Percentiles rank a stretch among this genome's conserved stretches.
Conservation (phyloP, 2,888 invertebrate species). For the Aphidoletes aphidimyza region DNA sequence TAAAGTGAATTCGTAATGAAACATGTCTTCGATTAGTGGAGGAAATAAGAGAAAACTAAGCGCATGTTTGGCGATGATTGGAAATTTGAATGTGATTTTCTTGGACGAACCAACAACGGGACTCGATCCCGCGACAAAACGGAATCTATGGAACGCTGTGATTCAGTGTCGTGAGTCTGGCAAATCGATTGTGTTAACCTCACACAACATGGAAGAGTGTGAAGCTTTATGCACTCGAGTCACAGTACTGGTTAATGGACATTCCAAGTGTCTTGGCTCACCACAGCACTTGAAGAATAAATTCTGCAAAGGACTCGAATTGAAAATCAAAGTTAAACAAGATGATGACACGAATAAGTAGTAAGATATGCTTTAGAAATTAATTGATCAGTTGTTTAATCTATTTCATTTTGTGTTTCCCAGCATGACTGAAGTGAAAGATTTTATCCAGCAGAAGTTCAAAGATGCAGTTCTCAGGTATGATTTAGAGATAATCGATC, state of each 20-base stretch:
- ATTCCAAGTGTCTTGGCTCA: slow-evolving; percentile 78
- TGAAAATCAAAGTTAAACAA: slow-evolving; percentile 67
- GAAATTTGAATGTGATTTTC: slow-evolving; percentile 75
- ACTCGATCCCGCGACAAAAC: slow-evolving; percentile 72
- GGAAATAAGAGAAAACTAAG: slow-evolving; percentile 81
- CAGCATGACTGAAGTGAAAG: background rate
- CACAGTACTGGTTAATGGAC: slow-evolving; percentile 85
- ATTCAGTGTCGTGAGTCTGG: slow-evolving; percentile 76
- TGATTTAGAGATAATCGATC: too few species aligned
- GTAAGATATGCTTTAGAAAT: background rate
- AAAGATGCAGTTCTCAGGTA: background rate
- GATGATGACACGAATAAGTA: background rate
- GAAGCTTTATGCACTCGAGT: slow-evolving; percentile 83
- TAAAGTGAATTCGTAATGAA: too few species aligned
- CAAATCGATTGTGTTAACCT: slow-evolving; percentile 82
- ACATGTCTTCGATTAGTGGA: slow-evolving; percentile 69
- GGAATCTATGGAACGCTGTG: slow-evolving; percentile 83
- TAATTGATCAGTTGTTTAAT: too few species aligned
- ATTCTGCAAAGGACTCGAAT: slow-evolving; percentile 68
- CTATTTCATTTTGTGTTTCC: background rate
- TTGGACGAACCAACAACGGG: slow-evolving; percentile 57
- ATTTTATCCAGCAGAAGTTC: background rate
- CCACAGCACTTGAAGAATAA: slow-evolving; percentile 82
- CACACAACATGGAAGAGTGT: slow-evolving; percentile 89
- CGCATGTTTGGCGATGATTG: slow-evolving; percentile 77